Evolutionary conservation across 2,888 invertebrate genomes (phyloP).

Genomic region (Tenthredo notha): DNA sequence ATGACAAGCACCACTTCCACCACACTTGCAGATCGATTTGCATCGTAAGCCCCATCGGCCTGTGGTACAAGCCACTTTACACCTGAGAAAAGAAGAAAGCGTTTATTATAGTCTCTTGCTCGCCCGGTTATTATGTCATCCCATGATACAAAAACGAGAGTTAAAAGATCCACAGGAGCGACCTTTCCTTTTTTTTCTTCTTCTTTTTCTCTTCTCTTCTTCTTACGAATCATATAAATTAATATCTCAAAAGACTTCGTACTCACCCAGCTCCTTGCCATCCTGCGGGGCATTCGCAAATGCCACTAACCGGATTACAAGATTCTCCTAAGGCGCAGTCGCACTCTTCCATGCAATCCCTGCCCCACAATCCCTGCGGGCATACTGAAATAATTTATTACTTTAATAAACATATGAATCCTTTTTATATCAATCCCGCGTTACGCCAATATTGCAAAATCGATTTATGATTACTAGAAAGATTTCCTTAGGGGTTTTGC

Average conservation of each 20-base stretch:
- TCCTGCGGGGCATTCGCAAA: conserved; percentile 84
- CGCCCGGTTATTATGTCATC: background rate
- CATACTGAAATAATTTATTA: conserved; percentile 81
- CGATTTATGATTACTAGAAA: background rate
- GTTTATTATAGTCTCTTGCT: background rate
- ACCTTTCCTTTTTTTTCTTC: background rate
- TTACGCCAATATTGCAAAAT: background rate
- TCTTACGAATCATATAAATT: background rate
- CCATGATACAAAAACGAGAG: background rate
- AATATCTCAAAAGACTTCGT: background rate
- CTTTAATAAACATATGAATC: background rate
- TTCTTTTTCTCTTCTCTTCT: too few species aligned
- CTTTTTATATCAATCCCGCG: background rate
- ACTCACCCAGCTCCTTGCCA: conserved; percentile 86
- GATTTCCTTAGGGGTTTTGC: background rate
- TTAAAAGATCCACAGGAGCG: background rate
- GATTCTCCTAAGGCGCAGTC: conserved; percentile 81
- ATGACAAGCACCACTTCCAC: conserved; percentile 82
- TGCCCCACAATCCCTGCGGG: conserved; percentile 86
- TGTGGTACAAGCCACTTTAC: conserved; percentile 80
- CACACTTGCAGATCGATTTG: conserved; percentile 84
- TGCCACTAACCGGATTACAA: conserved; percentile 84
- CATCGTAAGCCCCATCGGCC: conserved; percentile 89
- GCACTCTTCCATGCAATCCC: conserved; percentile 85
- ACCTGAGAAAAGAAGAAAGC: conserved; percentile 62